phyloP scores from a whole-genome alignment of 2,888 invertebrate species.

The Epicampocera succincta region DNA sequence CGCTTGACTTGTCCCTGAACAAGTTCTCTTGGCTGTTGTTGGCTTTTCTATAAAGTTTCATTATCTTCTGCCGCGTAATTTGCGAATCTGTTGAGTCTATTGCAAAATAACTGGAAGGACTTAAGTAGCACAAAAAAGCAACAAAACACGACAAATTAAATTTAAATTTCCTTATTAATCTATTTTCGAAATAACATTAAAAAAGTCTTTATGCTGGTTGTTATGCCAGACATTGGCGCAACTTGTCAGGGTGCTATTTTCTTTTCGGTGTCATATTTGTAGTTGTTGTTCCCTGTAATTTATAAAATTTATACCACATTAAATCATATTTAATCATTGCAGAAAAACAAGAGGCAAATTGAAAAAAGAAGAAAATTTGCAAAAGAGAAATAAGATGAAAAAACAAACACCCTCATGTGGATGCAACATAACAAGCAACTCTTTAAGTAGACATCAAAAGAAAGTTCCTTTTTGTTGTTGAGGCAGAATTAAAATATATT shows the following conservation, averaged over 20 bases:
- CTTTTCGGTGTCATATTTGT: slow-evolving; percentile 17
- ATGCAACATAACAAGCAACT: slow-evolving; percentile 67
- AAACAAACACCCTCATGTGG: slow-evolving; percentile 61
- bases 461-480: slow-evolving; percentile 52
- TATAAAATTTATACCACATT: slow-evolving; percentile 69
- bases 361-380: slow-evolving; percentile 28
- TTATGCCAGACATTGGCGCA: slow-evolving; percentile 55
- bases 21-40: no score
- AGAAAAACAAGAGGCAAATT: slow-evolving; percentile 39
- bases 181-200: slow-evolving; percentile 15
- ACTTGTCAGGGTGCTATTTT: neutral
- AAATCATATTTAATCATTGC: slow-evolving; percentile 70
- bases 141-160: slow-evolving; percentile 12
- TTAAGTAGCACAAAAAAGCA: neutral
- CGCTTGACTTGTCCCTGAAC: no score
- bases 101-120: no score
- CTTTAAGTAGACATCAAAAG: slow-evolving; percentile 70
- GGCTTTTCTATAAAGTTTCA: no score
- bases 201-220: slow-evolving; percentile 35
- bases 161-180: slow-evolving; percentile 55
- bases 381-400: slow-evolving; percentile 33
- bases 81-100: no score
- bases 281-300: slow-evolving; percentile 55
- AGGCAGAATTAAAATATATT: slow-evolving; percentile 38
- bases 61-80: no score